Conservation (phyloP, 2,113 vertebrate genomes). For the Noturus placidus region DNA sequence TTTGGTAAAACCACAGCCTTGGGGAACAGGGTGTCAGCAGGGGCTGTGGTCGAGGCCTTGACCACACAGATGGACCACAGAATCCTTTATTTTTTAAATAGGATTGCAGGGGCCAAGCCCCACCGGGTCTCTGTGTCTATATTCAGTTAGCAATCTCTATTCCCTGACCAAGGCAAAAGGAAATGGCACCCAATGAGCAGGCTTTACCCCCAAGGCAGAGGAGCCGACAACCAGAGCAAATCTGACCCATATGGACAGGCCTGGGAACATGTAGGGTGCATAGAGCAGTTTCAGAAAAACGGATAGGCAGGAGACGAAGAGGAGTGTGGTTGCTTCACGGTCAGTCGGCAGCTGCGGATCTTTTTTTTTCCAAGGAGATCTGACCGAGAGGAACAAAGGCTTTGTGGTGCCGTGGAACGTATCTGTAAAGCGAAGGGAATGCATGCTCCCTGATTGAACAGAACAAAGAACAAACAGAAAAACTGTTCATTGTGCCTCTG, state of each 20-base stretch:
- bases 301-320: conserved; percentile 57
- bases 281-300: conserved; percentile 52
- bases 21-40: conserved; percentile 73
- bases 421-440: conserved; percentile 64
- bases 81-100: conserved; percentile 56
- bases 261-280: conserved; percentile 59
- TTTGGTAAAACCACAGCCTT: conserved; percentile 69
- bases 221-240: conserved; percentile 67
- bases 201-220: conserved; percentile 42
- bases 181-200: conserved; percentile 55
- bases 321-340: conserved; percentile 33
- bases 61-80: conserved; percentile 65
- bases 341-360: conserved; percentile 59
- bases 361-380: conserved; percentile 53
- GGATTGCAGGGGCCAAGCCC: conserved; percentile 51
- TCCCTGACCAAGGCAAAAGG: conserved; percentile 65
- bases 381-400: conserved; percentile 68
- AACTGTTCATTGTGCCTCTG: neutral
- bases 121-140: conserved; percentile 60
- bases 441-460: conserved; percentile 40
- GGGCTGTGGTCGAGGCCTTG: conserved; percentile 61
- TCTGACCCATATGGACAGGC: conserved; percentile 65
- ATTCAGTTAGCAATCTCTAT: conserved; percentile 71
- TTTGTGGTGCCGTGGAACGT: conserved; percentile 55
- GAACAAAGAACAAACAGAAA: neutral